A percentile compares a stretch with the other conserved stretches of the same genome.
phyloP scores from a whole-genome alignment of 37 sponge, comb jelly and placozoan genomes.

The Aphrocallistes beatrix region DNA sequence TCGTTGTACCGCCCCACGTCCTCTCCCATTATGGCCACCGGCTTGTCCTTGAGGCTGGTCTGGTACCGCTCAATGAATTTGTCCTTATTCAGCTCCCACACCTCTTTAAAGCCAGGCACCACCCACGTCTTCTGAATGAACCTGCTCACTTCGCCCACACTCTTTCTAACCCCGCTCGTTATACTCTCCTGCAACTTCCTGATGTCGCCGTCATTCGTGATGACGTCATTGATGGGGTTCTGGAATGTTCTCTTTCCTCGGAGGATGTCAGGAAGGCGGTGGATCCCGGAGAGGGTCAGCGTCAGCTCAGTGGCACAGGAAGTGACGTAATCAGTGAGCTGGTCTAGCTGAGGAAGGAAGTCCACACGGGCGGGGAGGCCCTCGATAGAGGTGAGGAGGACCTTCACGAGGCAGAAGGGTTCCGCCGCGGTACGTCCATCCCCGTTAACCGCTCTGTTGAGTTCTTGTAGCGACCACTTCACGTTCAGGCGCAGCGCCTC shows the following conservation, averaged over 20 bases:
- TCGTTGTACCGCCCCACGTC: constrained; percentile 30
- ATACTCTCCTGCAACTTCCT: constrained; percentile 57
- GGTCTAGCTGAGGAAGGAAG: constrained; percentile 62
- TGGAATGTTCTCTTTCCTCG: constrained; percentile 25
- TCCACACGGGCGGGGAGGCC: constrained; percentile 39
- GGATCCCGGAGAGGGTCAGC: constrained; percentile 41
- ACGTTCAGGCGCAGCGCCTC: constrained; percentile 91
- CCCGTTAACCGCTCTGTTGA: constrained; percentile 73
- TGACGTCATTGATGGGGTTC: constrained; percentile 60
- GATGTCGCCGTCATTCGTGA: constrained; percentile 82
- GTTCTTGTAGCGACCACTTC: constrained; percentile 91
- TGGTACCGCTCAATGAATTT: constrained; percentile 85
- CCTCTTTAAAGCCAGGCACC: constrained; percentile 33
- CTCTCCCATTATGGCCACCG: constrained; percentile 70
- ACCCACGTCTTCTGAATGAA: constrained; percentile 33
- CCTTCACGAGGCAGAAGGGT: constrained; percentile 86
- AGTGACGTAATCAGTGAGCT: constrained; percentile 49
- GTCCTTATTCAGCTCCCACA: constrained; percentile 71
- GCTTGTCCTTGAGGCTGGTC: constrained; percentile 42
- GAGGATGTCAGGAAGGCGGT: constrained; percentile 73
- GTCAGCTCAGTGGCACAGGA: constrained; percentile 49
- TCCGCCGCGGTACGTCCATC: constrained; percentile 83
- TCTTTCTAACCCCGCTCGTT: constrained; percentile 48
- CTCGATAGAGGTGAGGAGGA: constrained; percentile 41
- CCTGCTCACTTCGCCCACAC: constrained; percentile 33